phyloP scores from a whole-genome alignment of 2,888 invertebrate species.

The Mactromeris polynyma region DNA sequence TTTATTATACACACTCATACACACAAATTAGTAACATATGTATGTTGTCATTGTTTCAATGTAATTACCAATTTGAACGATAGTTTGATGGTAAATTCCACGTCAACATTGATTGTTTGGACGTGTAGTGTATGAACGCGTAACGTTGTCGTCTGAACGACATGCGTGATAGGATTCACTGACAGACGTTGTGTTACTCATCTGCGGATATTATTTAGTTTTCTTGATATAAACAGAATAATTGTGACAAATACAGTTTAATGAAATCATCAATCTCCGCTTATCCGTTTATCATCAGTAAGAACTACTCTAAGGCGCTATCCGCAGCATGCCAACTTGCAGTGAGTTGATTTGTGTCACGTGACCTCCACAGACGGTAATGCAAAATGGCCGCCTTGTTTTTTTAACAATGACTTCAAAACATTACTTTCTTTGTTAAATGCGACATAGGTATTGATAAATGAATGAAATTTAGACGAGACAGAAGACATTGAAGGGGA shows the following conservation, averaged over 20 bases:
- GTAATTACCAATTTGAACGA: constrained; percentile 8
- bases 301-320: neutral
- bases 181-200: neutral
- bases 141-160: neutral
- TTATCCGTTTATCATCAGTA: neutral
- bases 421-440: too few species aligned
- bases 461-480: too few species aligned
- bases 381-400: neutral
- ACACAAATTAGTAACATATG: neutral
- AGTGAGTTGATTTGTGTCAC: neutral
- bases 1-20: neutral
- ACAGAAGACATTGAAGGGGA: too few species aligned
- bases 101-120: constrained; percentile 4
- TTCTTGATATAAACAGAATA: neutral
- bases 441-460: too few species aligned
- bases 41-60: constrained; percentile 19
- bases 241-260: neutral
- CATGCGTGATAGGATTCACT: neutral
- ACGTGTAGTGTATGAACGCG: neutral
- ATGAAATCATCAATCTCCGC: neutral
- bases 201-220: neutral
- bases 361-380: neutral
- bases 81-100: constrained; percentile 14
- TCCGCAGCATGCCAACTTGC: neutral
- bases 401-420: too few species aligned